Percentiles rank a stretch among this genome's conserved stretches.
Conservation (phyloP, 2,113 vertebrate genomes). For the Myotis davidii region DNA sequence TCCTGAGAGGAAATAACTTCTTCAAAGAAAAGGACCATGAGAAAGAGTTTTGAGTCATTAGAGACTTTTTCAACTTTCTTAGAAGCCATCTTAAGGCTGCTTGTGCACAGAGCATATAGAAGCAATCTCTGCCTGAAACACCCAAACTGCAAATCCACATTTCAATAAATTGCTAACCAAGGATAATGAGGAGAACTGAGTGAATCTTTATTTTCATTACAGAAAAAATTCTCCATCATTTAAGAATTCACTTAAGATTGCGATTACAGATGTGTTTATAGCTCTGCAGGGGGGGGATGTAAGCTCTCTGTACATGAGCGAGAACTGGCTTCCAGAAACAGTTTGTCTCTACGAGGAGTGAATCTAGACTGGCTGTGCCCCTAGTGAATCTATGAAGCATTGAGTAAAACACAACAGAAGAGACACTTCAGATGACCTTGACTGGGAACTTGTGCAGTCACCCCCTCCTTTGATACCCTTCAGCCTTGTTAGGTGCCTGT, state of each 20-base stretch:
- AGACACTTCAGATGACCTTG: neutral
- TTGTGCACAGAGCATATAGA: neutral
- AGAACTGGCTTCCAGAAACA: slow-evolving; percentile 64
- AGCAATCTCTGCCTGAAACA: neutral
- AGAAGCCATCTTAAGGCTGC: neutral
- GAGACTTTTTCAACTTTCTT: neutral
- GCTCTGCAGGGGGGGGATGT: neutral
- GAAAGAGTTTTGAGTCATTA: neutral
- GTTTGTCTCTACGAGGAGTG: slow-evolving; percentile 59
- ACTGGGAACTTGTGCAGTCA: neutral
- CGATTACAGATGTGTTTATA: slow-evolving; percentile 37
- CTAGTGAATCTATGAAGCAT: slow-evolving; percentile 49
- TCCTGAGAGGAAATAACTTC: neutral
- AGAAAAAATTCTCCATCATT: slow-evolving; percentile 38
- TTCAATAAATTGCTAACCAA: slow-evolving; percentile 10
- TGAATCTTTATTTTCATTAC: slow-evolving; percentile 29
- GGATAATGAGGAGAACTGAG: neutral
- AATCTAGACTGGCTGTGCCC: neutral
- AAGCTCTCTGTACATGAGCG: slow-evolving; percentile 54
- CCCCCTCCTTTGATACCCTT: neutral
- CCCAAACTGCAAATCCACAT: neutral
- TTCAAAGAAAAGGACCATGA: neutral
- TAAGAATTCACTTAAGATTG: slow-evolving; percentile 64
- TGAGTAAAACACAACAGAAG: slow-evolving; percentile 14
- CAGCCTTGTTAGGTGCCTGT: neutral